Evolutionary conservation across 2,113 vertebrate species (phyloP).

Genomic region (Onychostoma macrolepis): DNA sequence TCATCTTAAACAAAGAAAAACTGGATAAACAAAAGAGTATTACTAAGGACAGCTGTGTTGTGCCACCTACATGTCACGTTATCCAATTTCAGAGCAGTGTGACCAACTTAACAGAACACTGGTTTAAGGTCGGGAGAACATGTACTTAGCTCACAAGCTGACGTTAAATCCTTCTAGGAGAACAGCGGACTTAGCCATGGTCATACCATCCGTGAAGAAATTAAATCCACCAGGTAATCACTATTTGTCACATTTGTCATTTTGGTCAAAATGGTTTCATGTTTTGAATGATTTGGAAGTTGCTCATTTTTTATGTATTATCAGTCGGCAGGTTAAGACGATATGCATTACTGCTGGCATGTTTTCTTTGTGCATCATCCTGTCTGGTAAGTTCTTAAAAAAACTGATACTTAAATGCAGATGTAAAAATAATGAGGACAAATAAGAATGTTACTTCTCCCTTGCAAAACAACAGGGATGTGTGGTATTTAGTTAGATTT

Average conservation of each 20-base stretch:
- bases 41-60: too few relatives aligned
- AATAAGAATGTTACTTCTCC: too few relatives aligned
- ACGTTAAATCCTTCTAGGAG: background rate
- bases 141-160: background rate
- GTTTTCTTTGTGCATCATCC: background rate
- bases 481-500: too few relatives aligned
- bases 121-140: too few relatives aligned
- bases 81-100: background rate
- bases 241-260: background rate
- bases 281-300: background rate
- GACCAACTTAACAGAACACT: background rate
- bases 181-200: background rate
- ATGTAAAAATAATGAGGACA: background rate
- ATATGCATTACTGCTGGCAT: background rate
- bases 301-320: background rate
- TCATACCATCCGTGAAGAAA: background rate
- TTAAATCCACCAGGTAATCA: background rate
- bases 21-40: too few relatives aligned
- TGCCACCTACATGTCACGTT: too few relatives aligned
- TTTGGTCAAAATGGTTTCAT: background rate
- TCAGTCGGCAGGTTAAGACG: background rate
- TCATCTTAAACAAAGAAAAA: too few relatives aligned
- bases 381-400: background rate
- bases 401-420: background rate
- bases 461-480: too few relatives aligned